Evolutionary conservation across 2,113 vertebrate genomes (phyloP).

Genomic region (Anoura caudifer): DNA sequence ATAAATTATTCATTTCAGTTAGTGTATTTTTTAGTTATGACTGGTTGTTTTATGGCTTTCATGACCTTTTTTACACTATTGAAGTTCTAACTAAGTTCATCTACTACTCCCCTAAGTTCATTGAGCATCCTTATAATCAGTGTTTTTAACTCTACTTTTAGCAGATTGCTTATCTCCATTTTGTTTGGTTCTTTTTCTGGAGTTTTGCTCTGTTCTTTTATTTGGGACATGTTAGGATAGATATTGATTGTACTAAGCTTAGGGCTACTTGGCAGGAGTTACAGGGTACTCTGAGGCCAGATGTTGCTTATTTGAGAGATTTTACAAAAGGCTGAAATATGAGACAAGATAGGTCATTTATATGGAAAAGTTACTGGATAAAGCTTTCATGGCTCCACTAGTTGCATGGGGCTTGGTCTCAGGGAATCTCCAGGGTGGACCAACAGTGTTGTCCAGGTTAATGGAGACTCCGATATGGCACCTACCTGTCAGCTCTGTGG

Average conservation of each 20-base stretch:
- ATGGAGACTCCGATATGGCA: background rate
- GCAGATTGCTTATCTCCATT: background rate
- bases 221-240: background rate
- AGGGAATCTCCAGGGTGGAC: background rate
- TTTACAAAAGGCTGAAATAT: background rate
- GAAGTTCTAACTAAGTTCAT: background rate
- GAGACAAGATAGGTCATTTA: background rate
- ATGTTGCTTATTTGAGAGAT: background rate
- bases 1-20: background rate
- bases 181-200: background rate
- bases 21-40: background rate
- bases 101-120: background rate
- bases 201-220: background rate
- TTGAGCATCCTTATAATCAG: background rate
- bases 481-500: background rate
- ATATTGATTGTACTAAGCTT: background rate
- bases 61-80: background rate
- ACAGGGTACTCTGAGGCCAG: background rate
- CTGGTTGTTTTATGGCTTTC: background rate
- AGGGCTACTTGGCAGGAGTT: background rate
- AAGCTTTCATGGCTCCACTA: background rate
- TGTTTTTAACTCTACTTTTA: background rate
- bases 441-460: background rate
- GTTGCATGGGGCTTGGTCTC: background rate
- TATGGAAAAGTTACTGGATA: background rate